Evolutionary conservation across 2,888 invertebrate genomes (phyloP).

Genomic region (Silvanus unidentatus): DNA sequence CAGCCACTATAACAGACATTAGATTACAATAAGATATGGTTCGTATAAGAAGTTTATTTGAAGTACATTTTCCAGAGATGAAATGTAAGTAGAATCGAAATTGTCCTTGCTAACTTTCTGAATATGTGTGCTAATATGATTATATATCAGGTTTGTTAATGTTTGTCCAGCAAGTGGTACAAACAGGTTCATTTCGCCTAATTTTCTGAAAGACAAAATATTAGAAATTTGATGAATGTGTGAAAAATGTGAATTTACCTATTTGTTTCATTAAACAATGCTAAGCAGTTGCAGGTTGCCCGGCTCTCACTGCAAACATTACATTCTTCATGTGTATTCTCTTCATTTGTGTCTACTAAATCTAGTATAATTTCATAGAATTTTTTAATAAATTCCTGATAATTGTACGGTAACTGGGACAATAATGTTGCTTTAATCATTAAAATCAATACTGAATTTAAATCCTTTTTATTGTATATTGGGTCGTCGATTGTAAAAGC

Average conservation of each 20-base stretch:
- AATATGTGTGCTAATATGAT: constrained; percentile 79
- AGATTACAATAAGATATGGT: neutral
- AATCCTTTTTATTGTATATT: constrained; percentile 52
- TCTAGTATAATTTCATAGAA: constrained; percentile 74
- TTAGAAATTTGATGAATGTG: neutral
- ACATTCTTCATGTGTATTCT: constrained; percentile 52
- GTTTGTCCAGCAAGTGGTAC: constrained; percentile 82
- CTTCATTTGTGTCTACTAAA: constrained; percentile 33
- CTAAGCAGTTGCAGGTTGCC: constrained; percentile 53
- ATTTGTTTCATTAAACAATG: constrained; percentile 72
- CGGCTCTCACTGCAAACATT: constrained; percentile 65
- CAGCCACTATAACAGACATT: constrained; percentile 79
- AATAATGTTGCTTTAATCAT: constrained; percentile 60
- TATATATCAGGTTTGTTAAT: constrained; percentile 75
- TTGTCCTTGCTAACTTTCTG: constrained; percentile 77
- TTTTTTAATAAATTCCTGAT: constrained; percentile 62
- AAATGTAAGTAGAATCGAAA: constrained; percentile 77
- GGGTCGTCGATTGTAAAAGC: constrained; percentile 46
- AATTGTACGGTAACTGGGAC: constrained; percentile 65
- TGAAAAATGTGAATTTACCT: constrained; percentile 46
- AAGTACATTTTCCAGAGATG: constrained; percentile 64
- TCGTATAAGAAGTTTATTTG: neutral
- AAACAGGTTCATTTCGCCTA: constrained; percentile 70
- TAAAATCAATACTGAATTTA: constrained; percentile 57
- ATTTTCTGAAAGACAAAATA: constrained; percentile 43